Percentiles rank a stretch among this genome's conserved stretches.
phyloP scores from a whole-genome alignment of 2,888 invertebrate species.

The Synergus laeviventris region DNA sequence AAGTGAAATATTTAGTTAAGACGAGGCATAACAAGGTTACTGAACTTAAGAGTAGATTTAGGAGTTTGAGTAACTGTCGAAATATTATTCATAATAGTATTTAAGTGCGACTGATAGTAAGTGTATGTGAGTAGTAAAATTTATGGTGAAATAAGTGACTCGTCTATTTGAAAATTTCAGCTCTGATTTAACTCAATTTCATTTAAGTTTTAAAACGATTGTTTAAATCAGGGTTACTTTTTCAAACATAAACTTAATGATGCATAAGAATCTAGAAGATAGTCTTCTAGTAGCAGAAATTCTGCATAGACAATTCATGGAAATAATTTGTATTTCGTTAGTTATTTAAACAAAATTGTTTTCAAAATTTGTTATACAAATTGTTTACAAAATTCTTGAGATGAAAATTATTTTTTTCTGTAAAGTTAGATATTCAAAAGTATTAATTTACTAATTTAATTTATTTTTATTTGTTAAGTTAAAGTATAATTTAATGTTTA shows the following conservation, averaged over 20 bases:
- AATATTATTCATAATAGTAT: constrained; percentile 56
- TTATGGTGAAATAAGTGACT: constrained; percentile 46
- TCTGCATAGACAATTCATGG: constrained; percentile 38
- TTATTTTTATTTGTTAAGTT: background rate
- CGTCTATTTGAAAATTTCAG: background rate
- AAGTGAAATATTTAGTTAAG: constrained; percentile 33
- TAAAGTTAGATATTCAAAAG: background rate
- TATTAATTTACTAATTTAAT: background rate
- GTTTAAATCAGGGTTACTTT: constrained; percentile 44
- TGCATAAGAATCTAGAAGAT: constrained; percentile 42
- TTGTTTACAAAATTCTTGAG: background rate
- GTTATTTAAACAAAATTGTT: background rate
- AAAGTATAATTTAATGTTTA: background rate
- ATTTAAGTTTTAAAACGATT: background rate
- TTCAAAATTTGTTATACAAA: background rate
- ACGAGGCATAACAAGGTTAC: constrained; percentile 16
- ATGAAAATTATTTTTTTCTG: background rate
- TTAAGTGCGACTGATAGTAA: constrained; percentile 61
- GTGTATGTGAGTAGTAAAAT: constrained; percentile 48
- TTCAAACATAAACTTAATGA: constrained; percentile 44
- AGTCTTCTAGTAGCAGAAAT: constrained; percentile 41
- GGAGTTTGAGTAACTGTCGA: constrained; percentile 55
- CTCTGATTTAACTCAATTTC: constrained; percentile 24
- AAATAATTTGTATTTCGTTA: background rate
- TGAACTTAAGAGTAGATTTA: constrained; percentile 32